phyloP scores from a whole-genome alignment of 2,888 invertebrate species.

The Drosophila kambysellisi region DNA sequence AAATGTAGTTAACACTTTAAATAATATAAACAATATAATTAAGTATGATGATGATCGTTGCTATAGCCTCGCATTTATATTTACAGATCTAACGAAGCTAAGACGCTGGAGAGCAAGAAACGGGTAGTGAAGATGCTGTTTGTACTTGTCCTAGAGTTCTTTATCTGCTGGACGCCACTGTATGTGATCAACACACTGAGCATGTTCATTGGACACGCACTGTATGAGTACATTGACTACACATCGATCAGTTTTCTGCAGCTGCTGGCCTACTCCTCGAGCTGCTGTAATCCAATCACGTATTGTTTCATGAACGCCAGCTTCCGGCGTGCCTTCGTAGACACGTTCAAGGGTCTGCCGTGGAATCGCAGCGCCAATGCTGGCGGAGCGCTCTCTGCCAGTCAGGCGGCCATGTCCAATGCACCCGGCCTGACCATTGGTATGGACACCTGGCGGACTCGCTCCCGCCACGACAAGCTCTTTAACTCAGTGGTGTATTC shows the following conservation, averaged over 20 bases:
- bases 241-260: slow-evolving; percentile 91
- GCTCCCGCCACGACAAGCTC: slow-evolving; percentile 60
- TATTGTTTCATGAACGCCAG: slow-evolving; percentile 97
- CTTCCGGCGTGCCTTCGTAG: slow-evolving; percentile 92
- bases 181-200: slow-evolving; percentile 92
- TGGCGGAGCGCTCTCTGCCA: slow-evolving; percentile 47
- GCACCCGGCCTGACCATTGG: slow-evolving; percentile 42
- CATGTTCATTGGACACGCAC: slow-evolving; percentile 89
- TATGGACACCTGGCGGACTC: slow-evolving; percentile 53
- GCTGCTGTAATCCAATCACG: slow-evolving; percentile 95
- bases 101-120: slow-evolving; percentile 83
- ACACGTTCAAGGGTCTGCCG: slow-evolving; percentile 88
- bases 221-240: slow-evolving; percentile 90
- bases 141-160: slow-evolving; percentile 95
- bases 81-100: slow-evolving; percentile 80
- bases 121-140: slow-evolving; percentile 94
- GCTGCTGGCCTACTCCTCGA: slow-evolving; percentile 92
- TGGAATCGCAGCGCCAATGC: slow-evolving; percentile 42
- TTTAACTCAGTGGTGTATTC: slow-evolving; percentile 60
- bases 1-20: background rate
- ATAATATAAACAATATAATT: background rate
- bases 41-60: background rate
- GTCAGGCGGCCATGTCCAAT: slow-evolving; percentile 46
- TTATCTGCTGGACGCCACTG: slow-evolving; percentile 96
- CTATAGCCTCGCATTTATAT: slow-evolving; percentile 22